Percentiles rank a stretch among this genome's conserved stretches.
These are phyloP conservation scores for Elachura formosa DNA, from an alignment of 2,113 vertebrate species.

Conservation along the genomic window DNA sequence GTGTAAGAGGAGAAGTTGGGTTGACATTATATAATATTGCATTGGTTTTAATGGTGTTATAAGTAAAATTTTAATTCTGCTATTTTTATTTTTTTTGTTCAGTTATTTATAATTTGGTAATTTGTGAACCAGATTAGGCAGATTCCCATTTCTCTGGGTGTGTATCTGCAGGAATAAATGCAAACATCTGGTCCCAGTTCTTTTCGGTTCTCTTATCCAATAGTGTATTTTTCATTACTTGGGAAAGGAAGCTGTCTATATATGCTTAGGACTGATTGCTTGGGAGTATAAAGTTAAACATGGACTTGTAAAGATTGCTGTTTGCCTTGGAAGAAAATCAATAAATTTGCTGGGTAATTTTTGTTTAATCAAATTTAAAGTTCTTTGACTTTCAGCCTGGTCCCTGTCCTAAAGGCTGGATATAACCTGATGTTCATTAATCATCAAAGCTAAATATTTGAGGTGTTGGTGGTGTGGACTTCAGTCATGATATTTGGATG, in stretches of 20 bases:
- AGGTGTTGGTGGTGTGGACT: not conserved
- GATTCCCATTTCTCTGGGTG: not conserved
- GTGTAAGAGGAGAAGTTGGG: not conserved
- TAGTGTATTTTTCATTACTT: not conserved
- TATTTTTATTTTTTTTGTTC: not conserved
- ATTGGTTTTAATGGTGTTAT: not conserved
- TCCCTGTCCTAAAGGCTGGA: slow-evolving; percentile 45
- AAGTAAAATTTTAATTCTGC: not conserved
- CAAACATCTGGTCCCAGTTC: not conserved
- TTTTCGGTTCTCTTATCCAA: not conserved
- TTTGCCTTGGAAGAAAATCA: slow-evolving; percentile 43
- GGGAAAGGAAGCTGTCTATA: not conserved
- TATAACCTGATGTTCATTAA: slow-evolving; percentile 28
- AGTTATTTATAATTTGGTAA: not conserved
- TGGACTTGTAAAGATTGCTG: slow-evolving; percentile 18
- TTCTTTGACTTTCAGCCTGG: slow-evolving; percentile 39
- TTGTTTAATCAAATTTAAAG: slow-evolving; percentile 53
- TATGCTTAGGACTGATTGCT: slow-evolving; percentile 6
- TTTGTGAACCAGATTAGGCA: not conserved
- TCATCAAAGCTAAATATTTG: slow-evolving; percentile 51
- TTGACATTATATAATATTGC: not conserved
- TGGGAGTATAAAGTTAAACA: slow-evolving; percentile 20
- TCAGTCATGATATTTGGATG: not conserved
- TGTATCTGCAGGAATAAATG: not conserved
- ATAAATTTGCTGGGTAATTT: slow-evolving; percentile 18